Base-by-base conservation (phyloP, 2,113 vertebrate species). In the Pagrus major region DNA sequence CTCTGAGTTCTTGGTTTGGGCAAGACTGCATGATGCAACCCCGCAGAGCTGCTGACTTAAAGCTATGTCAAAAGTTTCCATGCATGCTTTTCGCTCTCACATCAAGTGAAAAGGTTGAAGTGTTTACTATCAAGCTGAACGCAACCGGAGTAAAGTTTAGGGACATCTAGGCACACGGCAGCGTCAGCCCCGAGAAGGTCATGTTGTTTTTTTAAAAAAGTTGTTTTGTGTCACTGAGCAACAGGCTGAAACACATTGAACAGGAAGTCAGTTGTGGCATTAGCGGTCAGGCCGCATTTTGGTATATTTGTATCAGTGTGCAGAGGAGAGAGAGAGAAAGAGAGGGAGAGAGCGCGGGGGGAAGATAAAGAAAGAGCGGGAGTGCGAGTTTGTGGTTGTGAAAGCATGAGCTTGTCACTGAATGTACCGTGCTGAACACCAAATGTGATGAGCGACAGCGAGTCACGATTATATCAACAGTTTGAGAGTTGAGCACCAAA, bases 191-290 rank as follows among this genome's bases (percentile, higher is more conserved):
- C 60, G 71, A 78, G n/a, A 61, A 76, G 83, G 85, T 75, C 71
- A 64, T 86, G 86, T 84, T 89, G 83, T 76, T 51, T 49, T 25
- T 52, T 25, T 11, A 9, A 54, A 72, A 64, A 80, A 61, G 46
- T 68, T 86, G 86, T 81, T 78, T 91, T 90, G 87, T 89, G 87
- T 92, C 85, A 85, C 91, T 51, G 74, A 90, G 91, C 90, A 94
- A 93, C 92, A 79, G 67, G 55, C 85, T 80, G 93, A 93, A 93
- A 92, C 90, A 76, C 79, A 89, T 76, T 79, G 84, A 94, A 92
- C 94, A 94, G 95, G 94, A 95, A 95, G 94, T 94, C 87, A 90
- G 94, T 94, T 95, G 94, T 93, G 94, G 93, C 90, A 91, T 90
- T 72, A 41, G 92, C 84, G 93, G 94, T 90, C 89, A 88, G 85